phyloP scores from a whole-genome alignment of 2,888 invertebrate genomes.

The Heliconius ismenius region DNA sequence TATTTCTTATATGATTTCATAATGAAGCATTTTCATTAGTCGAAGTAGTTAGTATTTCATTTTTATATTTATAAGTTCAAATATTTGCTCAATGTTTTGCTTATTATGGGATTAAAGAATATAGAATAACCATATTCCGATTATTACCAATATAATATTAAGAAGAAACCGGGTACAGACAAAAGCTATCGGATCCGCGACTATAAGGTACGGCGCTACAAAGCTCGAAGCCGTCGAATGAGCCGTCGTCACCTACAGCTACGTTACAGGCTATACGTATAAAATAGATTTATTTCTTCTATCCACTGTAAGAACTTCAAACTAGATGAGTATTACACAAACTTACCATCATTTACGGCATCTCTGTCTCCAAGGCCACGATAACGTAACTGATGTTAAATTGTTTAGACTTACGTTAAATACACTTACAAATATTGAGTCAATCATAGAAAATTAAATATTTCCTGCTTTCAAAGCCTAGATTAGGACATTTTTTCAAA shows the following conservation, averaged over 20 bases:
- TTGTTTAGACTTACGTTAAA: conserved; percentile 12
- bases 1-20: background rate
- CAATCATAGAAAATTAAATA: background rate
- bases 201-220: conserved; percentile 54
- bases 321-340: conserved; percentile 58
- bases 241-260: conserved; percentile 48
- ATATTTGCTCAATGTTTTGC: background rate
- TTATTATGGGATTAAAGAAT: background rate
- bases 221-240: conserved; percentile 61
- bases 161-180: conserved; percentile 17
- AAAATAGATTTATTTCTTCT: conserved; percentile 77
- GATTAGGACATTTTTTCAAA: background rate
- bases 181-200: conserved; percentile 35
- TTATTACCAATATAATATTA: background rate
- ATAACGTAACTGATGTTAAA: conserved; percentile 8
- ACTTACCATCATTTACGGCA: conserved; percentile 42
- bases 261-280: conserved; percentile 59
- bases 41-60: background rate
- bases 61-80: background rate
- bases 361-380: background rate
- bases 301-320: conserved; percentile 62
- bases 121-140: background rate
- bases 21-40: background rate
- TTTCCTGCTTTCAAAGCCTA: conserved; percentile 9
- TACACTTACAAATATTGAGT: conserved; percentile 1